Percentiles rank a stretch among this genome's conserved stretches.
phyloP scores from a whole-genome alignment of 1,140 invertebrate genomes.

The Drosophila triauraria region DNA sequence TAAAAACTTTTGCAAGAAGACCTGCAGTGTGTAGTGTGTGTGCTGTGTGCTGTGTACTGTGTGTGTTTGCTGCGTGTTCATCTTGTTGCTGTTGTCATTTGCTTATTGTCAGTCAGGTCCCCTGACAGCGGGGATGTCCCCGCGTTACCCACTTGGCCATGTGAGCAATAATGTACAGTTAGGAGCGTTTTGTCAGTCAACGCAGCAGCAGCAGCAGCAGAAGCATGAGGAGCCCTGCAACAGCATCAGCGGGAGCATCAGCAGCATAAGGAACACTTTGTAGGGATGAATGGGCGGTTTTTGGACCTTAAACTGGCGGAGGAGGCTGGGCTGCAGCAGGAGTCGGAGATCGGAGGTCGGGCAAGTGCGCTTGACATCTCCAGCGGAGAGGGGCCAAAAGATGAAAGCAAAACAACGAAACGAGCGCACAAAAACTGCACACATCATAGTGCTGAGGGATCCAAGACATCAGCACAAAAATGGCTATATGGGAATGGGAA shows the following conservation, averaged over 20 bases:
- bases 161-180: conserved; percentile 65
- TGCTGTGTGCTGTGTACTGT: not conserved
- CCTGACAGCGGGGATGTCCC: conserved; percentile 9
- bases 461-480: conserved; percentile 28
- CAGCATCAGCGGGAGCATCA: conserved; percentile 22
- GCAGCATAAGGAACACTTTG: conserved; percentile 26
- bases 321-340: conserved; percentile 6
- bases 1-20: conserved; percentile 23
- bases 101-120: conserved; percentile 32
- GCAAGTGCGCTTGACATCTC: conserved; percentile 71
- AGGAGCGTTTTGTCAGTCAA: conserved; percentile 67
- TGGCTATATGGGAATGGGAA: conserved; percentile 6
- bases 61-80: conserved; percentile 18
- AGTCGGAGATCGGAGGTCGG: conserved; percentile 12
- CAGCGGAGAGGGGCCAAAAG: conserved; percentile 32
- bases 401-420: conserved; percentile 51
- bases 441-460: conserved; percentile 23
- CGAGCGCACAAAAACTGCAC: conserved; percentile 34
- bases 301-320: not conserved
- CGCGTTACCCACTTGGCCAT: conserved; percentile 21
- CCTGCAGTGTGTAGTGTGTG: not conserved
- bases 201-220: conserved; percentile 8
- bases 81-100: conserved; percentile 37
- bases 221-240: too few relatives aligned
- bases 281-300: conserved; percentile 25